A percentile compares a stretch with the other conserved stretches of the same genome.
Evolutionary conservation across 2,113 vertebrate species (phyloP).

Genomic region (Felis catus): DNA sequence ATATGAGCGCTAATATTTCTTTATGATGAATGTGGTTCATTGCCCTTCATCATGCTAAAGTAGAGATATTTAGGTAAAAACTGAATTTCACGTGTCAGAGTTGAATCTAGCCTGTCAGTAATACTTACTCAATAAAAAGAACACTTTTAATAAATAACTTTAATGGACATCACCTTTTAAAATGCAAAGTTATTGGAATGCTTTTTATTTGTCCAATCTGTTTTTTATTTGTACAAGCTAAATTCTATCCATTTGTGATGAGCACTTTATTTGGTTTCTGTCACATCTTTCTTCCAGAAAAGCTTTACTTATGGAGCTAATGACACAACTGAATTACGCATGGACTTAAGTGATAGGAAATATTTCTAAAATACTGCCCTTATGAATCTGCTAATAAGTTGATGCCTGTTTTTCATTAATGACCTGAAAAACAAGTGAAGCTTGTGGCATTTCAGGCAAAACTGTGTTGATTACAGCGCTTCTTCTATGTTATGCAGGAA

Average conservation of each 20-base stretch:
- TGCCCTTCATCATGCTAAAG: neutral
- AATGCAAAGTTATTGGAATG: slow-evolving; percentile 35
- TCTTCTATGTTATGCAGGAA: slow-evolving; percentile 29
- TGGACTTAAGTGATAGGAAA: slow-evolving; percentile 32
- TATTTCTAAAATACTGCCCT: slow-evolving; percentile 54
- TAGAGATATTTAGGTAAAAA: neutral
- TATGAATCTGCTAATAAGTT: slow-evolving; percentile 55
- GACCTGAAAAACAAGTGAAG: slow-evolving; percentile 52
- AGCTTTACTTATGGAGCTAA: slow-evolving; percentile 31
- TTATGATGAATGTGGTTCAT: slow-evolving; percentile 7
- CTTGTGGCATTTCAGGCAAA: slow-evolving; percentile 46
- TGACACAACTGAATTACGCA: slow-evolving; percentile 14
- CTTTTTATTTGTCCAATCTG: slow-evolving; percentile 45
- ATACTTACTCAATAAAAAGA: slow-evolving; percentile 4
- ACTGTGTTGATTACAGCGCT: slow-evolving; percentile 39
- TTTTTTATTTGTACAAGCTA: slow-evolving; percentile 44
- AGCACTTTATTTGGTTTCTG: slow-evolving; percentile 51
- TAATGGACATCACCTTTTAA: slow-evolving; percentile 32
- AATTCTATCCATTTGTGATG: slow-evolving; percentile 28
- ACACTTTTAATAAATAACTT: slow-evolving; percentile 17
- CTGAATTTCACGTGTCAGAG: neutral
- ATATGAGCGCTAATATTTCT: slow-evolving; percentile 15
- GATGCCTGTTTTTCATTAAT: slow-evolving; percentile 60
- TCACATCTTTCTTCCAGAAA: slow-evolving; percentile 45
- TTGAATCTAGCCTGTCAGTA: neutral